Percentiles rank a stretch among this genome's conserved stretches.
phyloP scores from a whole-genome alignment of 2,797 vertebrate species.

The Pseudotriccus pelzelni region DNA sequence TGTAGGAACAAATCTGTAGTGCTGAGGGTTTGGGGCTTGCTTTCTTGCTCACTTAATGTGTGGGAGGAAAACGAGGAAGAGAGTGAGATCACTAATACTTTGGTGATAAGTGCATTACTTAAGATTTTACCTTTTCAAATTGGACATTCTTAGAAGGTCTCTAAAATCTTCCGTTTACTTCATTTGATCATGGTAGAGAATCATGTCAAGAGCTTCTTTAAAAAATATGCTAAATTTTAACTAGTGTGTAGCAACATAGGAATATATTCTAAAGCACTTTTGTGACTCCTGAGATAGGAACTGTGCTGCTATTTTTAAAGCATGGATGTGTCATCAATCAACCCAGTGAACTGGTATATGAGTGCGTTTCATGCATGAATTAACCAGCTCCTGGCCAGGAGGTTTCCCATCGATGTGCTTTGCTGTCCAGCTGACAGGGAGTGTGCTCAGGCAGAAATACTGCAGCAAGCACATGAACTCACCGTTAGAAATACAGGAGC shows the following conservation, averaged over 20 bases:
- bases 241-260: neutral
- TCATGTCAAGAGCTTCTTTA: neutral
- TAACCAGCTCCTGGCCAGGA: slow-evolving; percentile 13
- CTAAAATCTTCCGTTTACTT: no score
- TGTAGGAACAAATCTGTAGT: neutral
- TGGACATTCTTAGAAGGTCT: neutral
- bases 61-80: neutral
- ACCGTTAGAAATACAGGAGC: neutral
- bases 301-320: neutral
- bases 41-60: neutral
- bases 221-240: neutral
- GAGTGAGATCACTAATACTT: neutral
- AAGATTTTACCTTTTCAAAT: neutral
- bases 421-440: neutral
- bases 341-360: neutral
- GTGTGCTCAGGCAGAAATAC: neutral
- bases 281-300: neutral
- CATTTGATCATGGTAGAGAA: neutral
- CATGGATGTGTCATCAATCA: neutral
- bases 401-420: neutral
- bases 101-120: neutral
- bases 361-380: slow-evolving; percentile 10
- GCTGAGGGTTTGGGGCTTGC: neutral
- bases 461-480: neutral
- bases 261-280: neutral